Percentiles rank a stretch among this genome's conserved stretches.
Conservation (phyloP, 2,797 vertebrate genomes). For the Catostomus latipinnis region DNA sequence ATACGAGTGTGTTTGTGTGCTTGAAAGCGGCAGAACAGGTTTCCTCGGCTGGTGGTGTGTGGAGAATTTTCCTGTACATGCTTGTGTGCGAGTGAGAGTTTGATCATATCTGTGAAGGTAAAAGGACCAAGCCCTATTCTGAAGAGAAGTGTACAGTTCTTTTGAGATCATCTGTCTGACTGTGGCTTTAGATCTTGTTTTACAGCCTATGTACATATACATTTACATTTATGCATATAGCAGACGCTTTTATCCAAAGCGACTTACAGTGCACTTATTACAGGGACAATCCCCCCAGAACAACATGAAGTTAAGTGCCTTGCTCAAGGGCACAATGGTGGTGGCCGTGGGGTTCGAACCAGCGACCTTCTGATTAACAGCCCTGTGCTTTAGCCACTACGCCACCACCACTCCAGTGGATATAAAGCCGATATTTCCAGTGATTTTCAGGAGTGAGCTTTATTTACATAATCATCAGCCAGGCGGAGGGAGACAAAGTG, state of each 20-base stretch:
- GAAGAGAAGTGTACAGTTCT: neutral
- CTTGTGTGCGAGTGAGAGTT: conserved; percentile 13
- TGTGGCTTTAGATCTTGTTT: neutral
- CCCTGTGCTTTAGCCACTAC: too few relatives aligned
- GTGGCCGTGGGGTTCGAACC: too few relatives aligned
- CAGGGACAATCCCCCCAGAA: too few relatives aligned
- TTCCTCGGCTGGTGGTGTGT: conserved; percentile 13
- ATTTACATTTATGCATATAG: too few relatives aligned
- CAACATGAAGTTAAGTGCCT: too few relatives aligned
- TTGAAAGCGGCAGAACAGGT: conserved; percentile 37
- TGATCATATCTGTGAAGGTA: conserved; percentile 9
- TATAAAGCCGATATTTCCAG: too few relatives aligned
- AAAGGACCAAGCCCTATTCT: conserved; percentile 22
- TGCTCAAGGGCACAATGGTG: too few relatives aligned
- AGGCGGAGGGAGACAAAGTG: too few relatives aligned
- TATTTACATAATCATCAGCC: neutral
- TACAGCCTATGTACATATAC: neutral
- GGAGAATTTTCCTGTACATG: conserved; percentile 14
- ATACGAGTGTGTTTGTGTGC: conserved; percentile 22
- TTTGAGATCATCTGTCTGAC: neutral
- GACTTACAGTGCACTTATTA: too few relatives aligned
- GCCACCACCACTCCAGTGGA: too few relatives aligned
- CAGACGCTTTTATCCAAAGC: too few relatives aligned
- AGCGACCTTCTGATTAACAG: too few relatives aligned
- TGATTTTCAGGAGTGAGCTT: neutral